phyloP scores from a whole-genome alignment of 2,888 invertebrate species.

The Drosophila mimetica region DNA sequence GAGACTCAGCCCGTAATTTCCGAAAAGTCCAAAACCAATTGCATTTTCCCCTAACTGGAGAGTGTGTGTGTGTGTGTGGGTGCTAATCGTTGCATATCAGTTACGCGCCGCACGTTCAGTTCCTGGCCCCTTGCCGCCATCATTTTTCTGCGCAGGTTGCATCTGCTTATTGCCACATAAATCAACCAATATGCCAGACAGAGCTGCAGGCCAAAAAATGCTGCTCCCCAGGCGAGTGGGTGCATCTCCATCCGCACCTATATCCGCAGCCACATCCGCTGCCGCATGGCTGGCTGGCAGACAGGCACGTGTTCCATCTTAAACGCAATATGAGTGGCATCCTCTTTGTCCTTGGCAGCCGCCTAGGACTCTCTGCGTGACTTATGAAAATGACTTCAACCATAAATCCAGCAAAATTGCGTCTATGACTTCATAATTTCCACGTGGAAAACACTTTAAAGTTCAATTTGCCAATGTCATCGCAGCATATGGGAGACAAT shows the following conservation, averaged over 20 bases:
- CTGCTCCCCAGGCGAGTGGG: constrained; percentile 24
- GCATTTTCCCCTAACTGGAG: constrained; percentile 52
- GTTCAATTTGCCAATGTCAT: constrained; percentile 63
- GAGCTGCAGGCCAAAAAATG: constrained; percentile 46
- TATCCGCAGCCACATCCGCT: background rate
- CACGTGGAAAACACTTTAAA: constrained; percentile 55
- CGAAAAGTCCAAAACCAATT: constrained; percentile 61
- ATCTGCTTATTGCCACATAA: constrained; percentile 79
- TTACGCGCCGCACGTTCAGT: constrained; percentile 67
- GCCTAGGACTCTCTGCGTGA: constrained; percentile 14
- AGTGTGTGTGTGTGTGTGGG: constrained; percentile 24
- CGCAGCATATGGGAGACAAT: constrained; percentile 22
- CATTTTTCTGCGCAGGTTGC: constrained; percentile 60
- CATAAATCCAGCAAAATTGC: constrained; percentile 27
- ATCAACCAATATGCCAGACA: constrained; percentile 69
- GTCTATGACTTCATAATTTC: constrained; percentile 38
- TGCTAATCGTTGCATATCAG: constrained; percentile 74
- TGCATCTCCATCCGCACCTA: constrained; percentile 8
- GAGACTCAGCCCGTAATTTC: constrained; percentile 61
- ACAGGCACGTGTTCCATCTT: constrained; percentile 72
- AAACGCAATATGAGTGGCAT: constrained; percentile 61
- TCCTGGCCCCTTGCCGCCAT: constrained; percentile 34
- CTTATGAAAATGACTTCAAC: constrained; percentile 39
- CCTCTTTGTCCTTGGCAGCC: constrained; percentile 41
- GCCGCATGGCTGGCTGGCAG: constrained; percentile 35